Base-by-base conservation (phyloP, 2,797 vertebrate species). In the Pseudotriccus pelzelni region DNA sequence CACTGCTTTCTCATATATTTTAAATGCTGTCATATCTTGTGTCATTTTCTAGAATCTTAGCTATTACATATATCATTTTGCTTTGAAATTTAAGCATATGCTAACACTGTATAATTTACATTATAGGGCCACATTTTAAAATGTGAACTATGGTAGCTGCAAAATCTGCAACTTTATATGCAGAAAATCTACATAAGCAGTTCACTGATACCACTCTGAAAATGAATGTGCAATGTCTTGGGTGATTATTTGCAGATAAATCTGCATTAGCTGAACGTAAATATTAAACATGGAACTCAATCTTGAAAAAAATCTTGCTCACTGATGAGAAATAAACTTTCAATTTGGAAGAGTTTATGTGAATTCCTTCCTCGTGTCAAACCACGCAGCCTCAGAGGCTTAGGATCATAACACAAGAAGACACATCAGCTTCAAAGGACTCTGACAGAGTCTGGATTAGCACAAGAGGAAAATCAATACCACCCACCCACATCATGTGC, bases 171-270 rank as follows among this genome's bases (percentile, higher is more conserved):
- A 28, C 28, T 83, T 32, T 67, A 59, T 37, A 44, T 53, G 78
- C 1, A 10, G 68, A 89, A 89, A 74, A 92, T 87, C 59, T 90
- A 27, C 46, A 69, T 49, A 76, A 87, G 23, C 24, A 55, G 50
- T 67, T 93, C n/a, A 59, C n/a, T 74, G 34, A 68, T 66, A 69
- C 9, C 9, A 12, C 36, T 75, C 22, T 69, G 84, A 93, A 84
- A 92, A 87, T 60, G 25, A 47, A 83, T 30, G 19, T 82, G 30
- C 37, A 53, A 70, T 67, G 24, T 44, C 5, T 55, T 74, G 23
- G 7, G 44, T 87, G 56, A 79, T 89, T 85, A 63, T 70, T 80
- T 82, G 34, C 41, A 80, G 75, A 70, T 44, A 92, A 89, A 89
- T 83, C 64, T 50, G 18, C 18, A 74, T 60, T 89, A 94, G 0